Conservation (phyloP, 1,140 invertebrate species). For the Drosophila ironensis region DNA sequence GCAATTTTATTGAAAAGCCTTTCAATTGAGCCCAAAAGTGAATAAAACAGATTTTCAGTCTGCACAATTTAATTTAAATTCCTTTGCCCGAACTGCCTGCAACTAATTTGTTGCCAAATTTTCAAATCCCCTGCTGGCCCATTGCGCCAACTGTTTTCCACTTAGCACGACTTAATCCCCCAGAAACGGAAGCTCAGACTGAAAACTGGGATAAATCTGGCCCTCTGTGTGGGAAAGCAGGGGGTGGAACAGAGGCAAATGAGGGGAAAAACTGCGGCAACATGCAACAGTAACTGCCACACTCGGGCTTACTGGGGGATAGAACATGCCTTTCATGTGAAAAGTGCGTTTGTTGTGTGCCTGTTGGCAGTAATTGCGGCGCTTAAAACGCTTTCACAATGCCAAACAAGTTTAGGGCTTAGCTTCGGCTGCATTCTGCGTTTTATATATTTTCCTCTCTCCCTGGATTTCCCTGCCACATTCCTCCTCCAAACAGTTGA, state of each 20-base stretch:
- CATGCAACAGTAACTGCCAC: constrained; percentile 16
- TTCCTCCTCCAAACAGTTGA: constrained; percentile 33
- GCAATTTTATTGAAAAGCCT: no score
- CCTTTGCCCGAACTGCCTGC: neutral
- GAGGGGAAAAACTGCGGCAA: neutral
- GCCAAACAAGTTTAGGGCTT: constrained; percentile 15
- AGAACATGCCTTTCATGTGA: no score
- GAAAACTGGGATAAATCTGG: constrained; percentile 33
- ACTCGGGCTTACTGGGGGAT: neutral
- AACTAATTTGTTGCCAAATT: neutral
- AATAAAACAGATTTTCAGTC: neutral
- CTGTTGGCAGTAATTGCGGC: constrained; percentile 43
- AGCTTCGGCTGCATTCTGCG: constrained; percentile 13
- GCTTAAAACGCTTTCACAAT: constrained; percentile 33
- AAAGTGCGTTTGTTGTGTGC: constrained; percentile 25
- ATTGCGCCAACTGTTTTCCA: constrained; percentile 33
- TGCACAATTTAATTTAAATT: neutral
- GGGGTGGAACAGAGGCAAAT: constrained; percentile 12
- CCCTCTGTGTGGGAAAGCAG: neutral
- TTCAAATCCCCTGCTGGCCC: constrained; percentile 9
- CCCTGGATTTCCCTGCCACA: constrained; percentile 2
- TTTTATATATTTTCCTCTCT: constrained; percentile 4
- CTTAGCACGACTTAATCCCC: constrained; percentile 41
- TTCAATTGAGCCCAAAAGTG: no score
- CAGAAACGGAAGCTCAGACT: constrained; percentile 35